Evolutionary conservation across 2,888 invertebrate species (phyloP), one percentile per base, ranked within the genome.

Genomic region (Allygus modestus): DNA sequence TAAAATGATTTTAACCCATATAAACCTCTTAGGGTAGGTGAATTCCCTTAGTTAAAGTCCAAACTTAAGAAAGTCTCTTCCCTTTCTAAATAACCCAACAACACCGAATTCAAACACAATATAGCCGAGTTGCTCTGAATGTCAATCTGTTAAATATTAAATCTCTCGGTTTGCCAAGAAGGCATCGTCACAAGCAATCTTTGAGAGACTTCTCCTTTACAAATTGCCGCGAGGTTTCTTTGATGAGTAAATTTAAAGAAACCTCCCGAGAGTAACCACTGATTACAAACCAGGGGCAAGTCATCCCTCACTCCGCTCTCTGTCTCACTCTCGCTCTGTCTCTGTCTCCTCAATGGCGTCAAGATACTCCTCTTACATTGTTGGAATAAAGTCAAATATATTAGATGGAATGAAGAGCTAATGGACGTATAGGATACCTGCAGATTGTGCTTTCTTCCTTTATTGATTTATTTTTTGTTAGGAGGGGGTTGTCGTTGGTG

Each of bases 311-410:
- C 41, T 61, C 33, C 73, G 28, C 73, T 83, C 82, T 26, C 58
- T 82, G 41, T 71, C 61, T 82, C 82, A 7, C 82, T 82, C 61
- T 69, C 51, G n/a, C 11, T 79, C 79, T 51, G 61, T 84, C 84
- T 77, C 75, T 51, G n/a, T 84, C 84, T 82, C 82, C 69, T 73
- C 37, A 7, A 9, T 37, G 37, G n/a, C n/a, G n/a, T n/a, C n/a
- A n/a, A n/a, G n/a, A n/a, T n/a, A n/a, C n/a, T n/a, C n/a, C n/a
- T n/a, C n/a, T n/a, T n/a, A n/a, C n/a, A n/a, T n/a, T n/a, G n/a
- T n/a, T n/a, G n/a, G n/a, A n/a, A n/a, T n/a, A n/a, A n/a, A n/a
- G n/a, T n/a, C n/a, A n/a, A n/a, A n/a, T n/a, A n/a, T n/a, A n/a
- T n/a, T n/a, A n/a, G n/a, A n/a, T n/a, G n/a, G n/a, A n/a, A n/a